phyloP scores from a whole-genome alignment of 2,888 invertebrate species.

The Folsomia manolachei region DNA sequence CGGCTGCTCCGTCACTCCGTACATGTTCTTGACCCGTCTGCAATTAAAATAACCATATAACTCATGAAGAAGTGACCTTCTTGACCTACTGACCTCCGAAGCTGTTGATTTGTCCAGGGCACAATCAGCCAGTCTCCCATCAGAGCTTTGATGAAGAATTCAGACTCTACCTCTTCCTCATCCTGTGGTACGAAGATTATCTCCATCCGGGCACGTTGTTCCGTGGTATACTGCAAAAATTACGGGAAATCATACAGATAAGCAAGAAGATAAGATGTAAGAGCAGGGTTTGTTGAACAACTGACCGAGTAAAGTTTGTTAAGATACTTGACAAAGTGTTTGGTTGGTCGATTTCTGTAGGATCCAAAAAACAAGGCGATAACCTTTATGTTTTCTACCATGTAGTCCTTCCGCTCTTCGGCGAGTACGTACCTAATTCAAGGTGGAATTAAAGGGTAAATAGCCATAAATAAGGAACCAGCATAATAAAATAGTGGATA shows the following conservation, averaged over 20 bases:
- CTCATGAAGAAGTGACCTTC: background rate
- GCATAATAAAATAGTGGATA: too few relatives aligned
- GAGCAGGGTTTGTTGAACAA: background rate
- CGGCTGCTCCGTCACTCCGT: conserved; percentile 36
- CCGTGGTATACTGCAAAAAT: conserved; percentile 23
- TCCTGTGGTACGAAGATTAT: conserved; percentile 42
- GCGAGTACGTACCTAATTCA: conserved; percentile 35
- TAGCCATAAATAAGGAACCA: too few relatives aligned
- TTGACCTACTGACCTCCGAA: conserved; percentile 26
- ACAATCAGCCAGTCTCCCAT: conserved; percentile 43
- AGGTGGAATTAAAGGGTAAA: too few relatives aligned
- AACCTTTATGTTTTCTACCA: conserved; percentile 32
- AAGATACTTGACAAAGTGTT: conserved; percentile 36
- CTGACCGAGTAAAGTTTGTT: conserved; percentile 37
- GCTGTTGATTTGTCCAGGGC: conserved; percentile 40
- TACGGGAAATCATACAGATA: background rate
- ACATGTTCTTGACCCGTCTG: conserved; percentile 35
- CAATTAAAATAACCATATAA: background rate
- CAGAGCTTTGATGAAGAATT: conserved; percentile 37
- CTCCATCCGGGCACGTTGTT: conserved; percentile 34
- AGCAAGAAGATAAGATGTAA: background rate
- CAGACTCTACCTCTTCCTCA: conserved; percentile 40
- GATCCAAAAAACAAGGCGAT: conserved; percentile 41
- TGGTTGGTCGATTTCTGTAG: conserved; percentile 36
- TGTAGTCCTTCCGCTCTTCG: conserved; percentile 19